These are phyloP conservation scores for Actinernus sp. DNA, from an alignment of 92 coral and sea anemone genomes.

Conservation along the genomic window DNA sequence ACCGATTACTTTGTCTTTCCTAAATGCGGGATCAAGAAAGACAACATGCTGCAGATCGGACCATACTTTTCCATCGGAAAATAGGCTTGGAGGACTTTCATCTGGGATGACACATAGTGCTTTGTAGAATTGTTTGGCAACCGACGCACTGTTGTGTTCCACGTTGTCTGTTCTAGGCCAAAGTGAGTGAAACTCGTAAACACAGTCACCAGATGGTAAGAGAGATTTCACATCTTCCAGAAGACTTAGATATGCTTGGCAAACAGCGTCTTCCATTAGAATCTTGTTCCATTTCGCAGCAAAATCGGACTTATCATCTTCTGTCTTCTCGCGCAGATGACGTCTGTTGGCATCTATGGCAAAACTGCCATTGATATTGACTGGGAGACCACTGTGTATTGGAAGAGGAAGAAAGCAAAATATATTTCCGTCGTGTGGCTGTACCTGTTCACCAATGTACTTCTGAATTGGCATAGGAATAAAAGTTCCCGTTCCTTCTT, in stretches of 20 bases:
- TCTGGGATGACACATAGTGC: neutral
- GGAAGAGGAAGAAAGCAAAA: conserved; percentile 91
- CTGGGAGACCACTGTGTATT: conserved; percentile 78
- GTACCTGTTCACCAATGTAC: neutral
- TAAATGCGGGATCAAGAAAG: conserved; percentile 51
- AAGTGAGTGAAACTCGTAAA: conserved; percentile 29
- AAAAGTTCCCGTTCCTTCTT: neutral
- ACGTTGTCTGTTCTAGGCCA: conserved; percentile 42
- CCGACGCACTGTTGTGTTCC: conserved; percentile 6
- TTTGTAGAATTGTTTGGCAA: neutral
- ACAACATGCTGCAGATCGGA: conserved; percentile 19
- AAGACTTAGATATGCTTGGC: conserved; percentile 57
- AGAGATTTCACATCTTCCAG: conserved; percentile 52
- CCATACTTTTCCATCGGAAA: conserved; percentile 63
- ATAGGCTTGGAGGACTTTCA: conserved; percentile 2
- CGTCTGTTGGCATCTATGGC: conserved; percentile 82
- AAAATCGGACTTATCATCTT: conserved; percentile 65
- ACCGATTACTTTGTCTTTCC: conserved; percentile 37
- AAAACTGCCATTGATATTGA: conserved; percentile 81
- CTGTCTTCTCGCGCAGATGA: conserved; percentile 61
- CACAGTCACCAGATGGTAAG: neutral
- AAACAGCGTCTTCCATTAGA: conserved; percentile 40
- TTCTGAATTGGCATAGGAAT: conserved; percentile 25
- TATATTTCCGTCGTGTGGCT: conserved; percentile 36
- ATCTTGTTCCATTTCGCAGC: conserved; percentile 73